Evolutionary conservation across 2,113 vertebrate species (phyloP), one percentile per base, ranked within the genome.

Genomic region (Ploceus nigricollis): DNA sequence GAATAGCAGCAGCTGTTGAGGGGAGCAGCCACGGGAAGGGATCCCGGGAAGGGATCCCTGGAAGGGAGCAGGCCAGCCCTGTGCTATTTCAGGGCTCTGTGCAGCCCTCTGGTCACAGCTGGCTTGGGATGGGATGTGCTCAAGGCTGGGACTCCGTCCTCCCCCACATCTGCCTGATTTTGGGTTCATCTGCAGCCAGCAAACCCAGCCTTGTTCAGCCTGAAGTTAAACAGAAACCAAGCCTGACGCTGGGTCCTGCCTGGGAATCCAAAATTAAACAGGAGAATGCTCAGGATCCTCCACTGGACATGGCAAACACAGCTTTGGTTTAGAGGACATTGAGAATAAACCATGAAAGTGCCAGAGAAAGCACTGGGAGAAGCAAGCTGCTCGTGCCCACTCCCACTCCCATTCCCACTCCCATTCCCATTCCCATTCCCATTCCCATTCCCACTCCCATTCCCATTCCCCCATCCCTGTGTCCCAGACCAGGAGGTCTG

Each of bases 71-170:
- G 57, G 45, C 10, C 11, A 51, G 30, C 22, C 7, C 31, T 13
- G 13, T 1, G 1, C 3, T 13, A 10, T n/a, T n/a, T 30, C 35
- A 25, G 57, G 16, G 17, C 23, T 11, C 42, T 35, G 15, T 7
- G 72, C 42, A 47, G 35, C 1, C 42, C 28, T 10, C 47, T 33
- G 24, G 15, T 13, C 39, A 31, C 16, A 24, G 2, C 51, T 56
- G 57, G 7, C 30, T 22, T 21, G 0, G 22, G 58, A 6, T 48
- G 28, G 12, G 21, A 15, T 1, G 6, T 16, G n/a, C 4, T 28
- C 35, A 9, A 5, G 50, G 61, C 37, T 54, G 71, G 69, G 25
- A 30, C 44, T 16, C 6, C 7, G 2, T 22, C 21, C n/a, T 47
- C 31, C 13, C 23, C 61, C 57, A 39, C 22, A 8, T 2, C 25